phyloP scores from a whole-genome alignment of 2,888 invertebrate species.

The Oxyscelio sp. region DNA sequence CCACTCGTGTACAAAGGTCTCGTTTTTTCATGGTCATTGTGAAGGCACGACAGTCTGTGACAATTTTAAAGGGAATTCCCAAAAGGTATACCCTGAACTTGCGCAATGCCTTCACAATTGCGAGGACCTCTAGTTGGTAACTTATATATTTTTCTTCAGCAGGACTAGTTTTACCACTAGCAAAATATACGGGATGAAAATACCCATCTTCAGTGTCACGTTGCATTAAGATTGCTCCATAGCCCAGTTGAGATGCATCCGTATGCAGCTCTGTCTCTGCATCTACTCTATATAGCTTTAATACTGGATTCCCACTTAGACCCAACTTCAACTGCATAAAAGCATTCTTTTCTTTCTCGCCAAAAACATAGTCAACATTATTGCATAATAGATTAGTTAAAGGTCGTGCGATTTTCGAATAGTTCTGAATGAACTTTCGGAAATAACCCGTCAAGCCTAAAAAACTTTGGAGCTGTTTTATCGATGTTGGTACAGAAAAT shows the following conservation, averaged over 20 bases:
- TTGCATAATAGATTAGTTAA: not conserved
- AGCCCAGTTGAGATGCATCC: no score
- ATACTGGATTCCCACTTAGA: not conserved
- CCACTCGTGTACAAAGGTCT: no score
- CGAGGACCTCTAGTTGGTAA: not conserved
- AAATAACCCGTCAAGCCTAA: no score
- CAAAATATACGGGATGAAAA: no score
- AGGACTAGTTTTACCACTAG: no score
- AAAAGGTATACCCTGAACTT: no score
- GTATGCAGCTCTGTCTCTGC: no score
- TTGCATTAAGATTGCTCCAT: not conserved
- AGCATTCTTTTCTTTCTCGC: not conserved
- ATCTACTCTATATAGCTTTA: no score
- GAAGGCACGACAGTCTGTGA: no score
- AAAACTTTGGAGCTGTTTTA: not conserved
- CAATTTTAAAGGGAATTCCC: no score
- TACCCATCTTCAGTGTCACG: not conserved
- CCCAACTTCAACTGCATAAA: not conserved
- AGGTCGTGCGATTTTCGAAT: not conserved
- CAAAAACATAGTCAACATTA: not conserved
- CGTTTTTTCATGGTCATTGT: no score
- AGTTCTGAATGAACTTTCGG: not conserved
- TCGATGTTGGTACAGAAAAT: not conserved
- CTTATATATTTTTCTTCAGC: not conserved
- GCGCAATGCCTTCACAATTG: not conserved